Base-by-base conservation (phyloP, 2,797 vertebrate genomes). In the Huso huso region DNA sequence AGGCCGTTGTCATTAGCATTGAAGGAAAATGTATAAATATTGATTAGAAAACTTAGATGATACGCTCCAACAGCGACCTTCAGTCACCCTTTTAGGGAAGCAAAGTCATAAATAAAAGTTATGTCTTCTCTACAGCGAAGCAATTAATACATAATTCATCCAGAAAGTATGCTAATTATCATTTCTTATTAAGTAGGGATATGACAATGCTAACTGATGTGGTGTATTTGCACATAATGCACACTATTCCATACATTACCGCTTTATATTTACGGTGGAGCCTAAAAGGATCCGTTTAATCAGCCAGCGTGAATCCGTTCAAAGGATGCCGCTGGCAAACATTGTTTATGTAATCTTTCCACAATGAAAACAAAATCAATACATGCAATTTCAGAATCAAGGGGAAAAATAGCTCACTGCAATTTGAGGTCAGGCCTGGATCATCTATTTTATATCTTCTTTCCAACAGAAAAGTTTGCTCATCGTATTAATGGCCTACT, bases 51-150 rank as follows among this genome's bases (percentile, higher is more conserved):
- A 84, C 77, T 84, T 84, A 76, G 75, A 75, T 67, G 79, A 79
- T 78, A 78, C 75, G 82, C 82, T 83, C 81, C 84, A 89, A 84
- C 70, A 81, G 64, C 78, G 83, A 83, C 83, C 87, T 76, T 83
- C 75, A 70, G 69, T 87, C 87, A 89, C 86, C 85, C 86, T 92
- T 91, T 92, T 89, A 90, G 83, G 84, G 85, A 84, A 84, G 81
- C 66, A 23, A 52, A 79, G 73, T 68, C 80, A 82, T 89, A 90
- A 90, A 89, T 86, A 87, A 85, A 81, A 75, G 81, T 83, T 80
- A 81, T 81, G 77, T 80, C 78, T 75, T 73, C 80, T 79, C 80
- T 77, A 71, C 74, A 79, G 70, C 71, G 79, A 85, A 88, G 86
- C 81, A 87, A 86, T 85, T 86, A 84, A 83, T 85, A 77, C 77